Conservation (phyloP, 2,113 vertebrate genomes). For the Pteropus alecto region DNA sequence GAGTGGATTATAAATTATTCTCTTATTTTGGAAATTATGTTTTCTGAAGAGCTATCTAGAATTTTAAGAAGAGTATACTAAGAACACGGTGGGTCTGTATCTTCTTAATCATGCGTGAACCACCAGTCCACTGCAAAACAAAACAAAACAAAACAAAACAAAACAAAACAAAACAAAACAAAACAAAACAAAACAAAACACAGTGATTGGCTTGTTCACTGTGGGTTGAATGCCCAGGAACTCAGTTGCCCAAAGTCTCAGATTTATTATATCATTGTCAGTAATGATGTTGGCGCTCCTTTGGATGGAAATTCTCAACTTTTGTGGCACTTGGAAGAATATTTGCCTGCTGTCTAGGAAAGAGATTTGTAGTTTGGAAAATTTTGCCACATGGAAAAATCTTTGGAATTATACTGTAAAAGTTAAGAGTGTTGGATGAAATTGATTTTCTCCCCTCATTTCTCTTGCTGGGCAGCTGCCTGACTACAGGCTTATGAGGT, state of each 20-base stretch:
- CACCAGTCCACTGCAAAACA: too few relatives aligned
- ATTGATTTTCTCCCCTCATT: constrained; percentile 36
- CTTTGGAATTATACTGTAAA: constrained; percentile 30
- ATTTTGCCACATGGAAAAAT: constrained; percentile 57
- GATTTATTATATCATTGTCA: constrained; percentile 15
- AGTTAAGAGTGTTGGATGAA: constrained; percentile 18
- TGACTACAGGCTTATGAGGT: constrained; percentile 14
- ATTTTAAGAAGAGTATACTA: constrained; percentile 9
- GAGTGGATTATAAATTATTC: not conserved
- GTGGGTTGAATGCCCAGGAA: not conserved
- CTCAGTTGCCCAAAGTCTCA: constrained; percentile 2
- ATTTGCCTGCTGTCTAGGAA: constrained; percentile 67
- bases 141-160: too few relatives aligned
- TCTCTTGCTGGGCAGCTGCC: constrained; percentile 53
- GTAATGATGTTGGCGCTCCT: not conserved
- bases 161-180: too few relatives aligned
- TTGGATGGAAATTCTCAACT: constrained; percentile 19
- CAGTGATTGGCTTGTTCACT: not conserved
- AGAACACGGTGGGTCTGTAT: not conserved
- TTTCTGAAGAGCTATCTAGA: not conserved
- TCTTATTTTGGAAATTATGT: not conserved
- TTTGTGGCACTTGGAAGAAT: constrained; percentile 30
- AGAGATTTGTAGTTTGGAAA: constrained; percentile 66
- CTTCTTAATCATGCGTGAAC: not conserved
- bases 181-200: not conserved